A percentile compares a stretch with the other conserved stretches of the same genome.
These are phyloP conservation scores for Chironomus striatipennis DNA, from an alignment of 1,140 invertebrate genomes.

Conservation along the genomic window DNA sequence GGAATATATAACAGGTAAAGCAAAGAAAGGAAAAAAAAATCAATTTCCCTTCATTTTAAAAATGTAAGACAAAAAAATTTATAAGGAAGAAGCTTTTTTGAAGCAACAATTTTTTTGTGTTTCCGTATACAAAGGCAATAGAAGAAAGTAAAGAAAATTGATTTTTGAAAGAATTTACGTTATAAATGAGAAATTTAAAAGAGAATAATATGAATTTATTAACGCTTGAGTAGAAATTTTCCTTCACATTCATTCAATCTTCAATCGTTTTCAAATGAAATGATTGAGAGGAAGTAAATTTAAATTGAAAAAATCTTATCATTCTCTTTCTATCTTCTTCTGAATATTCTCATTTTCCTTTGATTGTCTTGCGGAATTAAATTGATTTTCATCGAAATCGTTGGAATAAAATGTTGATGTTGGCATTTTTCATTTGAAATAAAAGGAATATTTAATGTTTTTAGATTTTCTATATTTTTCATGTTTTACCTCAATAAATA, in stretches of 20 bases:
- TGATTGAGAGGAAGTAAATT: neutral
- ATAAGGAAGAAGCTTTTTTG: too few relatives aligned
- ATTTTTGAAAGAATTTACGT: too few relatives aligned
- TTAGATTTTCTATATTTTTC: too few relatives aligned
- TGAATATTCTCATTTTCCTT: neutral
- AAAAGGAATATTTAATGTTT: neutral
- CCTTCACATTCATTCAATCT: neutral
- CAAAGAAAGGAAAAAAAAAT: too few relatives aligned
- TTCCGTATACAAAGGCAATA: neutral
- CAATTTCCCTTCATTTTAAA: too few relatives aligned
- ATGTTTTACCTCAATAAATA: too few relatives aligned
- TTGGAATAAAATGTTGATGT: too few relatives aligned
- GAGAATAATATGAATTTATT: neutral
- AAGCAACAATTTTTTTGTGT: too few relatives aligned
- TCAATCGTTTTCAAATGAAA: neutral
- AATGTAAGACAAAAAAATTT: too few relatives aligned
- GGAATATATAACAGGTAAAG: too few relatives aligned
- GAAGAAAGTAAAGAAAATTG: neutral
- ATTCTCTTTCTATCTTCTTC: too few relatives aligned
- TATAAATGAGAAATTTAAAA: neutral
- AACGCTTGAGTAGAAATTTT: neutral
- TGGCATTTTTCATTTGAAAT: too few relatives aligned
- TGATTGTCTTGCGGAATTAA: slow-evolving; percentile 8
- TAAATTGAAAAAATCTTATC: neutral
- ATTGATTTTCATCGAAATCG: neutral